phyloP scores from a whole-genome alignment of 2,888 invertebrate species.

The Synergus laeviventris region DNA sequence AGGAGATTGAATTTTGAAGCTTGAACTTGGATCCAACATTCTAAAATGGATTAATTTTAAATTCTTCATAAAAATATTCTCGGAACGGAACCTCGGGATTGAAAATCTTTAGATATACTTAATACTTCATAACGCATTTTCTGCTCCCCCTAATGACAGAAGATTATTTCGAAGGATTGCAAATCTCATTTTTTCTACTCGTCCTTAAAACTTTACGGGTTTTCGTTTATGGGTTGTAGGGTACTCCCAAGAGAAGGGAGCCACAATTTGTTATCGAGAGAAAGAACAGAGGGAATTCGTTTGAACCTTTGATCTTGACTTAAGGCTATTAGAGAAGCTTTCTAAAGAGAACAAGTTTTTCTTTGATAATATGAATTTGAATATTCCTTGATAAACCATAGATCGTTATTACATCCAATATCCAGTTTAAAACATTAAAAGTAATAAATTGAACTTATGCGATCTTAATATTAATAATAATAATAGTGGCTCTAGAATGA shows the following conservation, averaged over 20 bases:
- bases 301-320: conserved; percentile 3
- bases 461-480: neutral
- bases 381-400: neutral
- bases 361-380: conserved; percentile 1
- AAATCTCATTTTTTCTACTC: neutral
- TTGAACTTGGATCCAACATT: neutral
- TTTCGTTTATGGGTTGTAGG: neutral
- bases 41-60: neutral
- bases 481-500: neutral
- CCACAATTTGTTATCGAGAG: neutral
- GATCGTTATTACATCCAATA: neutral
- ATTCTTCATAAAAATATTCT: neutral
- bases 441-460: neutral
- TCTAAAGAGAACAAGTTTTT: neutral
- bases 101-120: neutral
- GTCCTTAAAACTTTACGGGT: neutral
- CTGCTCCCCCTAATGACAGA: neutral
- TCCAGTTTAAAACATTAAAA: neutral
- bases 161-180: neutral
- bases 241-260: neutral
- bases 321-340: neutral
- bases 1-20: neutral
- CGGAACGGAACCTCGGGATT: neutral
- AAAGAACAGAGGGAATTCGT: neutral
- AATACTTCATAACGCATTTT: neutral